Percentiles rank a stretch among this genome's conserved stretches.
phyloP scores from a whole-genome alignment of 2,113 vertebrate genomes.

The Vimba vimba region DNA sequence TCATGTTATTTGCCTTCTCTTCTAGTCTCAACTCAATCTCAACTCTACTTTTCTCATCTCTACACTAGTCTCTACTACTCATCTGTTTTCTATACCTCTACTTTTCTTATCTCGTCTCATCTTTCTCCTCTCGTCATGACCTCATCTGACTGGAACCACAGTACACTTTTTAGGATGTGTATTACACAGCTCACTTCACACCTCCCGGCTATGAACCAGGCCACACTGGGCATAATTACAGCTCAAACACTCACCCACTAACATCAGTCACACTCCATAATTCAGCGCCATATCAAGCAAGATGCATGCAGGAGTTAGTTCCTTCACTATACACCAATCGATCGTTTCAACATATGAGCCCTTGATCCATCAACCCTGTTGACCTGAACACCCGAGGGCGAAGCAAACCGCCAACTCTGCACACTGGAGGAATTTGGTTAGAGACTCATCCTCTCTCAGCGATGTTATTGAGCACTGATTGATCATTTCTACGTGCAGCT shows the following conservation, averaged over 20 bases:
- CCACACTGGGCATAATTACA: constrained; percentile 4
- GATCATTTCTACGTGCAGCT: constrained; percentile 15
- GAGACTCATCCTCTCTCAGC: not conserved
- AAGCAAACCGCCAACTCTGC: not conserved
- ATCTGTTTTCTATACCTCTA: not conserved
- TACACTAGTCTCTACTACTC: not conserved
- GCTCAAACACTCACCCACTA: constrained; percentile 2
- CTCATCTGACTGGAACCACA: not conserved
- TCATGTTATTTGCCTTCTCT: constrained; percentile 1
- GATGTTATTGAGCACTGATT: constrained; percentile 4
- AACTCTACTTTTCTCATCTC: not conserved
- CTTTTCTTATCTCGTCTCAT: not conserved
- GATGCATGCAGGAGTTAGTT: constrained; percentile 5
- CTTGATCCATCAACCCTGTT: constrained; percentile 7
- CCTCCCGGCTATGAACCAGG: not conserved
- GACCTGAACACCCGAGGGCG: constrained; percentile 12
- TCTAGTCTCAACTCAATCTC: not conserved
- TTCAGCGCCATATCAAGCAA: constrained; percentile 13
- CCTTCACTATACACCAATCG: not conserved
- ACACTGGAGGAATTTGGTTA: not conserved
- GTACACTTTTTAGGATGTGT: not conserved
- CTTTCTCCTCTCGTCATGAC: not conserved
- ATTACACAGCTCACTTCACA: not conserved
- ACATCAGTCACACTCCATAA: constrained; percentile 25
- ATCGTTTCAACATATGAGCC: constrained; percentile 7